Conservation (phyloP, 2,113 vertebrate genomes). For the Mungos mungo region DNA sequence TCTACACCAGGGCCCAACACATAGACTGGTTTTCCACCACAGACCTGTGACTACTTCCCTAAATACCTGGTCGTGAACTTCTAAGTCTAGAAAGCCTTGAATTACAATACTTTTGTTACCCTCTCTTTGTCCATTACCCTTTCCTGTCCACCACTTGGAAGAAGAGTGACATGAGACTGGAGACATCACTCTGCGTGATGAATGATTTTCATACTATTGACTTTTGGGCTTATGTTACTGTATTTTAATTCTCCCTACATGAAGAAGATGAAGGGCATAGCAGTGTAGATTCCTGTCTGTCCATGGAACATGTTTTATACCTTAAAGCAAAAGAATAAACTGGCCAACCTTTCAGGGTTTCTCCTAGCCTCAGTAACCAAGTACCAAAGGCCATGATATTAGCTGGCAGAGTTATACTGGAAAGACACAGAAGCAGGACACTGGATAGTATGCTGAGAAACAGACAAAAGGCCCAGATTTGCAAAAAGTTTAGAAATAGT, state of each 20-base stretch:
- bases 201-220: not conserved
- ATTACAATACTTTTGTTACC: not conserved
- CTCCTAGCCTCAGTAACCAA: not conserved
- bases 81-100: not conserved
- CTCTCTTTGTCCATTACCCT: not conserved
- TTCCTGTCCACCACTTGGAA: not conserved
- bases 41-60: not conserved
- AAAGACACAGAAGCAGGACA: not conserved
- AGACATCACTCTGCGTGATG: not conserved
- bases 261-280: not conserved
- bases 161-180: not conserved
- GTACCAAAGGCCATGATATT: not conserved
- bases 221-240: not conserved
- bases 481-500: not conserved
- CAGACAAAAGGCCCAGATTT: not conserved
- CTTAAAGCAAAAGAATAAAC: slow-evolving; percentile 23
- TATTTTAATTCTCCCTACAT: not conserved
- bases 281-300: not conserved
- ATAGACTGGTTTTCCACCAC: not conserved
- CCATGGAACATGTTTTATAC: not conserved
- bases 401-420: not conserved
- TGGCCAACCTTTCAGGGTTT: not conserved
- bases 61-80: not conserved
- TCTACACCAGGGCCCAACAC: not conserved
- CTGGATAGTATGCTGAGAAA: not conserved